Percentiles rank a stretch among this genome's conserved stretches.
Evolutionary conservation across 2,888 invertebrate species (phyloP).

Genomic region (Dynastes grantii): DNA sequence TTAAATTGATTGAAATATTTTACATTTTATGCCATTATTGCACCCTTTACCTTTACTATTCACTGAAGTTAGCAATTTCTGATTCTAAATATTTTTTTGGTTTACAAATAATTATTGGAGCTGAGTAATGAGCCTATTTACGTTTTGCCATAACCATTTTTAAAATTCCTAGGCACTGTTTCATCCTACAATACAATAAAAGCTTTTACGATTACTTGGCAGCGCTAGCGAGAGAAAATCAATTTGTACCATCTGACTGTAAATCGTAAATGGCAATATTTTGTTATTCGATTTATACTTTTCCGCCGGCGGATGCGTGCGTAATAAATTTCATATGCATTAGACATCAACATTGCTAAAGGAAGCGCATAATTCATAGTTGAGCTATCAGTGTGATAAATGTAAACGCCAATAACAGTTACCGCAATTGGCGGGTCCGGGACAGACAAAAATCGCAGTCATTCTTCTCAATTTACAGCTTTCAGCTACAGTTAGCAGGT

Average conservation of each 20-base stretch:
- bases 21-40: too few relatives aligned
- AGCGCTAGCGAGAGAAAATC: constrained; percentile 13
- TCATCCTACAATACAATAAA: not conserved
- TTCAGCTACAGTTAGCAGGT: constrained; percentile 58
- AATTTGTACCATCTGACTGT: constrained; percentile 8
- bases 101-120: too few relatives aligned
- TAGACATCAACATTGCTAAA: constrained; percentile 46
- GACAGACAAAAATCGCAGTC: constrained; percentile 62
- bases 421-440: constrained; percentile 60
- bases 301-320: not conserved
- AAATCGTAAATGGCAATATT: constrained; percentile 26
- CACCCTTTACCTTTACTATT: too few relatives aligned
- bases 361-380: constrained; percentile 61
- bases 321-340: constrained; percentile 44
- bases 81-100: too few relatives aligned
- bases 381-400: constrained; percentile 62
- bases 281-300: constrained; percentile 16
- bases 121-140: too few relatives aligned
- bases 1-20: too few relatives aligned
- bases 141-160: too few relatives aligned
- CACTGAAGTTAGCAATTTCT: too few relatives aligned
- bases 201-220: not conserved
- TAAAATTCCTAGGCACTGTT: not conserved
- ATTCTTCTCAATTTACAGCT: constrained; percentile 62
- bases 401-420: constrained; percentile 64